Evolutionary conservation across 1,140 invertebrate genomes (phyloP).

Genomic region (Tetramorium alpestre): DNA sequence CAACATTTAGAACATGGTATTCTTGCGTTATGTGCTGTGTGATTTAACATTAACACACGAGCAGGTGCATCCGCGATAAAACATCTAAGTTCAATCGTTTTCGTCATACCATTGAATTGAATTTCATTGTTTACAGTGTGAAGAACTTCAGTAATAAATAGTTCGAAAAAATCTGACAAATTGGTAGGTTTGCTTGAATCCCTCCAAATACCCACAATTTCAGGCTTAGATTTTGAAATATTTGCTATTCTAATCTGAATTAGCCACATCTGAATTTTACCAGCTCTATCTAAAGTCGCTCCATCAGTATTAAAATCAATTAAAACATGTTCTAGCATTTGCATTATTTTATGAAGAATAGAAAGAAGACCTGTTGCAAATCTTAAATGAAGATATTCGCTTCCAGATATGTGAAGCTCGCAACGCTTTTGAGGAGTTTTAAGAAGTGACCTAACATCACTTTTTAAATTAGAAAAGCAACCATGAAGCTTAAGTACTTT

Average conservation of each 20-base stretch:
- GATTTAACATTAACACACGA: not conserved
- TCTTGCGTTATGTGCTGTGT: not conserved
- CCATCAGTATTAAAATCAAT: not conserved
- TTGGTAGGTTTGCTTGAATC: not conserved
- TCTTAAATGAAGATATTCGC: conserved; percentile 2
- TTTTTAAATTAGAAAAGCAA: conserved; percentile 3
- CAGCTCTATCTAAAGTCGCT: not conserved
- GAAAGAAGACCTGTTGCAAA: not conserved
- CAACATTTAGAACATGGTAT: conserved; percentile 2
- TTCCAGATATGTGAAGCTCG: not conserved
- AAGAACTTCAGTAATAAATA: not conserved
- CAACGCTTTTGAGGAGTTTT: not conserved
- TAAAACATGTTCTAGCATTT: not conserved
- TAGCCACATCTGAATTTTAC: conserved; percentile 7
- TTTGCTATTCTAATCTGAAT: conserved; percentile 6
- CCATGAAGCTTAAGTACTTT: not conserved
- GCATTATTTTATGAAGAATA: not conserved
- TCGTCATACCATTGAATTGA: not conserved
- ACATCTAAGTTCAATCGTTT: not conserved
- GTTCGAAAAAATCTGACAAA: not conserved
- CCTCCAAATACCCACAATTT: not conserved
- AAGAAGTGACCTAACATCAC: not conserved
- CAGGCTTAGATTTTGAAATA: not conserved
- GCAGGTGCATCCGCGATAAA: conserved; percentile 4
- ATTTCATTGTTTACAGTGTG: not conserved